These are phyloP conservation scores for Chaetogeoica ovagalla DNA, from an alignment of 2,888 invertebrate genomes.

Conservation along the genomic window DNA sequence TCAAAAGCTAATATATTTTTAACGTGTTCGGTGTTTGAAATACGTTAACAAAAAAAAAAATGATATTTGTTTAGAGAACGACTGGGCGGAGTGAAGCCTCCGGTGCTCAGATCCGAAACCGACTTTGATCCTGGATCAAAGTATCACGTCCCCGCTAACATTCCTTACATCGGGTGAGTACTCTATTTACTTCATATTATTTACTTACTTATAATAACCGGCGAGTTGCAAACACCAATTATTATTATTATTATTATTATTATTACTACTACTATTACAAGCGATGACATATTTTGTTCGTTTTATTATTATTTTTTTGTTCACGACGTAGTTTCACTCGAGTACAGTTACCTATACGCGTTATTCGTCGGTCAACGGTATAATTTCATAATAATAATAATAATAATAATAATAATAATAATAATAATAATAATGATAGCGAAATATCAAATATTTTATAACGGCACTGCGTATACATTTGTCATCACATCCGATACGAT, in stretches of 20 bases:
- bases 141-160: constrained; percentile 88
- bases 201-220: too few relatives aligned
- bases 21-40: too few relatives aligned
- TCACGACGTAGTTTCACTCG: constrained; percentile 1
- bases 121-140: constrained; percentile 93
- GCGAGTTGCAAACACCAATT: too few relatives aligned
- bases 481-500: constrained; percentile 17
- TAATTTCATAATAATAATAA: constrained; percentile 26
- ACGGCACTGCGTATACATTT: neutral
- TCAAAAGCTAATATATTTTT: too few relatives aligned
- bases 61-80: constrained; percentile 67
- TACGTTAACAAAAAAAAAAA: constrained; percentile 51
- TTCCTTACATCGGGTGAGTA: constrained; percentile 85
- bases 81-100: constrained; percentile 84
- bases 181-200: neutral
- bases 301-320: neutral
- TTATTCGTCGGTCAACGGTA: constrained; percentile 4
- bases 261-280: too few relatives aligned
- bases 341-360: neutral
- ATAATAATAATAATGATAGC: neutral
- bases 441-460: neutral
- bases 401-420: too few relatives aligned
- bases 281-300: too few relatives aligned
- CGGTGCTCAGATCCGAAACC: constrained; percentile 78
- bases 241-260: too few relatives aligned